Evolutionary conservation across 1,140 invertebrate species (phyloP).

Genomic region (Caenorhabditis elegans): WBcel235 BX284604.4:8465001-8465500

Average conservation of each 20-base stretch:
- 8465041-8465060: no score
- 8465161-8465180: no score
- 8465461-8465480: background rate
- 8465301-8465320: conserved; percentile 45
- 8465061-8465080: no score
- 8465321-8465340: conserved; percentile 43
- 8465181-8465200: no score
- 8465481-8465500: conserved; percentile 25
- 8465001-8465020: background rate
- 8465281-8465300: conserved; percentile 33
- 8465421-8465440: background rate
- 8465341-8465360: conserved; percentile 44
- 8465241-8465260: conserved; percentile 48
- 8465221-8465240: no score
- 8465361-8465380: conserved; percentile 32
- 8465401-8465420: background rate
- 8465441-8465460: background rate
- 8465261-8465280: conserved; percentile 37
- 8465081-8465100: no score
- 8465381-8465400: background rate
- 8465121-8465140: no score
- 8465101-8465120: no score
- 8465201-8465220: no score
- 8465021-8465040: background rate
- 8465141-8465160: no score